Evolutionary conservation across 2,113 vertebrate species (phyloP).

Genomic region (human): DNA sequence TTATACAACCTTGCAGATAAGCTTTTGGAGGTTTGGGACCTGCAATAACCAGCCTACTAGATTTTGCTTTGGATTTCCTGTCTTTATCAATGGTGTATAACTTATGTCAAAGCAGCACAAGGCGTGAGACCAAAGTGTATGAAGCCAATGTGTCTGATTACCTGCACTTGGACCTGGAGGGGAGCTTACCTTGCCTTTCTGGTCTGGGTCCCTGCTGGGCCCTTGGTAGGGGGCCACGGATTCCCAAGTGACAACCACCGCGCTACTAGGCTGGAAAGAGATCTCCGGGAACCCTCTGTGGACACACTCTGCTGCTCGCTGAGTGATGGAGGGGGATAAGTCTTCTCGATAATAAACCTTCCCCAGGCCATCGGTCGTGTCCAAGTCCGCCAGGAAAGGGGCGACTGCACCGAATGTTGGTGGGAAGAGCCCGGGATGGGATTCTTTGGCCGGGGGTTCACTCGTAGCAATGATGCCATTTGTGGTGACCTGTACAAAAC

Average conservation of each 20-base stretch:
- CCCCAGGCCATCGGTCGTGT: conserved; percentile 89
- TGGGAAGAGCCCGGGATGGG: conserved; percentile 89
- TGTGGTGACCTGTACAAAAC: conserved; percentile 87
- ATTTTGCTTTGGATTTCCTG: not conserved
- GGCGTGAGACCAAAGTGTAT: not conserved
- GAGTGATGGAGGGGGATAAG: conserved; percentile 81
- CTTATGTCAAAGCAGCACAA: no score
- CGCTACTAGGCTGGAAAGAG: conserved; percentile 84
- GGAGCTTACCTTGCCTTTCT: conserved; percentile 85
- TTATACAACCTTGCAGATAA: not conserved
- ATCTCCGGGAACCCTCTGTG: conserved; percentile 88
- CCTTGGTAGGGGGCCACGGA: conserved; percentile 83
- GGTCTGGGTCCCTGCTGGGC: conserved; percentile 68
- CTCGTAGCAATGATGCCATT: conserved; percentile 92
- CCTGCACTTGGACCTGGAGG: no score
- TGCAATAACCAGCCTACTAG: not conserved
- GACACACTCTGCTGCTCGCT: conserved; percentile 83
- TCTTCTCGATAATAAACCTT: conserved; percentile 92
- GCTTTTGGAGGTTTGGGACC: not conserved
- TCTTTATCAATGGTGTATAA: not conserved
- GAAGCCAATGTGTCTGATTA: rapidly evolving
- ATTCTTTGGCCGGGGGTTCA: conserved; percentile 84
- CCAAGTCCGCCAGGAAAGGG: conserved; percentile 92
- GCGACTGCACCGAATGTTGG: conserved; percentile 89
- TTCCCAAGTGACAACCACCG: conserved; percentile 91